Evolutionary conservation across 2,888 invertebrate genomes (phyloP), one percentile per base, ranked within the genome.

Genomic region (Scrobipalpa costella): DNA sequence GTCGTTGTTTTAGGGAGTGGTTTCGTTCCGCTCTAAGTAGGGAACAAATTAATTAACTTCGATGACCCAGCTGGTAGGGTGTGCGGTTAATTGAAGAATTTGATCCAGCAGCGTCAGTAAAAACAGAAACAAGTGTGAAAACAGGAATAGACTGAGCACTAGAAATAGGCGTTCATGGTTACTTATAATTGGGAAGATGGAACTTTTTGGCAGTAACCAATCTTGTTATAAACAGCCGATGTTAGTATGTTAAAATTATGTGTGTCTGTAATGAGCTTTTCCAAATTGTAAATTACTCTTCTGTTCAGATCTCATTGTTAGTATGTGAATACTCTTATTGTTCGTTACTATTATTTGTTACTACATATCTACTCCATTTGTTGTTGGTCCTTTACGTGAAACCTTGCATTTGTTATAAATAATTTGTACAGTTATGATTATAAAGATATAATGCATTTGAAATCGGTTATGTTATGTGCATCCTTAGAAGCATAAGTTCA

Each of bases 221-320:
- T 33, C 13, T 34, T 34, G 62, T 61, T 36, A 52, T 40, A 17
- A 62, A 40, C 33, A 62, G 57, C 33, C 15, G 57, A 38, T 15
- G 11, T 13, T 50, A 50, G 36, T 61, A 7, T 47, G 15, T 50
- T 61, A 52, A 52, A 61, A 17, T 34, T 34, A 52, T 62, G 17
- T 57, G 57, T 62, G 62, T 62, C 33, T 62, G 40, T 13, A 15
- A 57, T 17, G 33, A 57, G 57, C 62, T 62, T 57, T 27, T 33
- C 55, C 55, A 55, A 55, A 55, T 55, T 55, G 55, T 27, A 34
- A 55, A 34, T 55, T 55, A 55, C 55, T 55, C 27, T 34, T 27
- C 55, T 55, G 55, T 33, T 21, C 6, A 33, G 27, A 55, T 49
- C 19, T 2, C 27, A 17, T 34, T 15, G 34, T 55, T 55, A 34